A percentile compares a stretch with the other conserved stretches of the same genome.
Evolutionary conservation across 1,140 invertebrate genomes (phyloP).

Genomic region (Rhysida immarginata): DNA sequence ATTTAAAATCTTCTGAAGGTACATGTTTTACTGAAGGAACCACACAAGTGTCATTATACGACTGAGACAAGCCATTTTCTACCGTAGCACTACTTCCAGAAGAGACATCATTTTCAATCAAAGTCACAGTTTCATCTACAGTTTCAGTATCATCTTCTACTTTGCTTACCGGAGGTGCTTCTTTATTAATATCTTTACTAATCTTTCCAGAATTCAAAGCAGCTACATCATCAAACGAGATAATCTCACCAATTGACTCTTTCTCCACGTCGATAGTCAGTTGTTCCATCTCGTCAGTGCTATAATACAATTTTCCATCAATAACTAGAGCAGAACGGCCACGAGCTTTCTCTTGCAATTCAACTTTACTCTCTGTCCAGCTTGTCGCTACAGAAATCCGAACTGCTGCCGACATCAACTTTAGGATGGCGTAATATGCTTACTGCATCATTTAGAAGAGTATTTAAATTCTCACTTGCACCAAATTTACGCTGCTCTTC

Average conservation of each 20-base stretch:
- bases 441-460: slow-evolving; percentile 47
- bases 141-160: no score
- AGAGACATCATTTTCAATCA: no score
- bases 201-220: no score
- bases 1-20: no score
- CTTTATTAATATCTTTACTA: no score
- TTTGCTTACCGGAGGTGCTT: no score
- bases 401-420: slow-evolving; percentile 51
- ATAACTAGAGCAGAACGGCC: slow-evolving; percentile 60
- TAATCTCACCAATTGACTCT: no score
- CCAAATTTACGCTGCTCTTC: neutral
- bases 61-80: no score
- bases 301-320: slow-evolving; percentile 64
- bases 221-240: no score
- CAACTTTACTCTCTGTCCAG: slow-evolving; percentile 56
- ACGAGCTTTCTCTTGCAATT: slow-evolving; percentile 44
- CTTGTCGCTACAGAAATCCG: slow-evolving; percentile 53
- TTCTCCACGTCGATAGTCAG: neutral
- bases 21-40: no score
- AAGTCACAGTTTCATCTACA: no score
- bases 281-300: neutral
- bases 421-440: slow-evolving; percentile 29
- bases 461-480: slow-evolving; percentile 48
- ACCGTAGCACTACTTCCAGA: neutral
- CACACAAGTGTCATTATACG: no score